phyloP scores from a whole-genome alignment of 2,888 invertebrate species.

The Melanophora roralis region DNA sequence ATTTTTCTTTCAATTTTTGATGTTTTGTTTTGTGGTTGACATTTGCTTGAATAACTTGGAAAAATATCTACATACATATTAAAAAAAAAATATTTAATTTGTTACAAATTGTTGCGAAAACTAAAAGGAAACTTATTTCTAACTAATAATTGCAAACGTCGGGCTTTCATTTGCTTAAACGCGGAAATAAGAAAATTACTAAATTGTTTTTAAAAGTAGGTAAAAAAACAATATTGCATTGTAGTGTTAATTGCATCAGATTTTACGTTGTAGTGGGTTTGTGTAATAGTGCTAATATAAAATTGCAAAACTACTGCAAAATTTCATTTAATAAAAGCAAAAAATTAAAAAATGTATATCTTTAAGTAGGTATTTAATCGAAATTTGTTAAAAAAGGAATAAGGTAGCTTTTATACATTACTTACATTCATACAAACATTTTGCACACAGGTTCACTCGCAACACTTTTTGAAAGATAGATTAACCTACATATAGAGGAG shows the following conservation, averaged over 20 bases:
- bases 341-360: background rate
- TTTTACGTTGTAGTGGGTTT: constrained; percentile 18
- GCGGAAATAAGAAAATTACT: constrained; percentile 37
- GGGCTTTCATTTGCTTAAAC: background rate
- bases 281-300: constrained; percentile 40
- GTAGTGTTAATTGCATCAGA: constrained; percentile 47
- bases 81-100: too few species aligned
- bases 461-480: too few species aligned
- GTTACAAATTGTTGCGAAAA: too few species aligned
- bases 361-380: too few species aligned
- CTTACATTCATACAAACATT: too few species aligned
- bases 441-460: too few species aligned
- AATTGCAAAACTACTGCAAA: constrained; percentile 20
- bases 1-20: constrained; percentile 8
- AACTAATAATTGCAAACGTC: too few species aligned
- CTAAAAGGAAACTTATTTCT: too few species aligned
- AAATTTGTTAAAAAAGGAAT: too few species aligned
- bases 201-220: background rate
- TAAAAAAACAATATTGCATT: constrained; percentile 22
- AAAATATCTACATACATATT: too few species aligned
- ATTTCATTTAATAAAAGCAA: constrained; percentile 13
- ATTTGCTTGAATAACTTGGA: constrained; percentile 6
- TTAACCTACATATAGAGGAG: too few species aligned
- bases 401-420: too few species aligned
- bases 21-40: constrained; percentile 44